These are phyloP conservation scores for Gadus macrocephalus DNA, from an alignment of 2,113 vertebrate species.

Conservation along the genomic window DNA sequence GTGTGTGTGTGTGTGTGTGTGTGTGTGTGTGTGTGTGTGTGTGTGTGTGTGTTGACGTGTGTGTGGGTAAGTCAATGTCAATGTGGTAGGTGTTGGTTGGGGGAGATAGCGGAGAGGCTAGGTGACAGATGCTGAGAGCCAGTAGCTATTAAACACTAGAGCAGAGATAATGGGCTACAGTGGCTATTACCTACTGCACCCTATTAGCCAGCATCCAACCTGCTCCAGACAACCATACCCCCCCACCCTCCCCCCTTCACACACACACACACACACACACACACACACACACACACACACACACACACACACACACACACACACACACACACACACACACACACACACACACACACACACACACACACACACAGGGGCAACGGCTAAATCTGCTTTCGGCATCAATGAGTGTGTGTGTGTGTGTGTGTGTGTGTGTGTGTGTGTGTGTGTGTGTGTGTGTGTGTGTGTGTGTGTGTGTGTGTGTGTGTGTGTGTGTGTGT, in stretches of 20 bases:
- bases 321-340: slow-evolving; percentile 47
- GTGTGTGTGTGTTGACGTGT: neutral
- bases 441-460: slow-evolving; percentile 9
- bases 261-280: too few relatives aligned
- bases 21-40: too few relatives aligned
- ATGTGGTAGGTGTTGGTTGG: slow-evolving; percentile 49
- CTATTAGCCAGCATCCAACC: slow-evolving; percentile 57
- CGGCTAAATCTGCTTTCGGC: slow-evolving; percentile 30
- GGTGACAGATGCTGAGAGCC: slow-evolving; percentile 66
- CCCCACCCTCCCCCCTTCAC: too few relatives aligned
- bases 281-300: too few relatives aligned
- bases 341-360: slow-evolving; percentile 35
- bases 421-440: too few relatives aligned
- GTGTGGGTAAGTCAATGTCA: slow-evolving; percentile 29
- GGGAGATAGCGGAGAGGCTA: slow-evolving; percentile 47
- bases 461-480: neutral
- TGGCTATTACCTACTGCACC: slow-evolving; percentile 65
- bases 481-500: slow-evolving; percentile 6
- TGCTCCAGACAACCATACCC: slow-evolving; percentile 10
- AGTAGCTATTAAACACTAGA: slow-evolving; percentile 67
- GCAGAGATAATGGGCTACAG: slow-evolving; percentile 65
- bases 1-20: neutral
- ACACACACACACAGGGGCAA: slow-evolving; percentile 41
- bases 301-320: slow-evolving; percentile 1
- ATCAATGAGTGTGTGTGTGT: slow-evolving; percentile 26